A percentile compares a stretch with the other conserved stretches of the same genome.
Conservation (phyloP, 2,113 vertebrate species). For the Actenoides lindsayi region DNA sequence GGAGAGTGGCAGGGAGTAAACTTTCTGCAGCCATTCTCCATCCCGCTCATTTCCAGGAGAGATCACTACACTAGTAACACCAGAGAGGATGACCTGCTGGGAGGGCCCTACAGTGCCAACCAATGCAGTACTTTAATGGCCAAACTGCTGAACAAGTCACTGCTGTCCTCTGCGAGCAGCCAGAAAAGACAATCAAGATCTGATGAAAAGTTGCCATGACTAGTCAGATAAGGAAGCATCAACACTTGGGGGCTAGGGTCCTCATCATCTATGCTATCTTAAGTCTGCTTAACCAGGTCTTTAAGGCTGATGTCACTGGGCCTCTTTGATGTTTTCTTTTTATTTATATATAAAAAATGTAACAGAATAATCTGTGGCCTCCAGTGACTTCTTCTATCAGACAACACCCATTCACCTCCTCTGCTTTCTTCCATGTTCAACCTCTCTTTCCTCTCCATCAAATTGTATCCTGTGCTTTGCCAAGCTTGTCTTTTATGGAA, state of each 20-base stretch:
- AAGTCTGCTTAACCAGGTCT: neutral
- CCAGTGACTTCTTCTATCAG: neutral
- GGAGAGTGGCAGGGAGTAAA: neutral
- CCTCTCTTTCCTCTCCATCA: neutral
- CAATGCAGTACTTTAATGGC: neutral
- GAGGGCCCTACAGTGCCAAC: neutral
- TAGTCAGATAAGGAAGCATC: slow-evolving; percentile 2
- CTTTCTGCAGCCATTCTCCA: neutral
- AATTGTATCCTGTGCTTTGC: slow-evolving; percentile 19
- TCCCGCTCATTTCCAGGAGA: neutral
- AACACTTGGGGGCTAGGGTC: neutral
- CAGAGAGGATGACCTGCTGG: neutral
- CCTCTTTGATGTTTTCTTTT: slow-evolving; percentile 9
- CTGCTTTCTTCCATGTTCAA: slow-evolving; percentile 29
- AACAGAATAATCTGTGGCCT: neutral
- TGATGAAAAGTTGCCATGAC: neutral
- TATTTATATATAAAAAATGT: neutral
- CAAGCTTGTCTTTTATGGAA: slow-evolving; percentile 23
- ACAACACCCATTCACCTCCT: neutral
- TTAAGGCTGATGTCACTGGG: neutral
- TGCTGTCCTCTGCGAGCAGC: neutral
- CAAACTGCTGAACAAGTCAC: neutral
- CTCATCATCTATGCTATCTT: neutral
- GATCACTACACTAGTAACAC: neutral
- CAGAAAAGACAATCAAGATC: slow-evolving; percentile 27